Conservation (phyloP, 2,888 invertebrate genomes). For the Zele albiditarsus region DNA sequence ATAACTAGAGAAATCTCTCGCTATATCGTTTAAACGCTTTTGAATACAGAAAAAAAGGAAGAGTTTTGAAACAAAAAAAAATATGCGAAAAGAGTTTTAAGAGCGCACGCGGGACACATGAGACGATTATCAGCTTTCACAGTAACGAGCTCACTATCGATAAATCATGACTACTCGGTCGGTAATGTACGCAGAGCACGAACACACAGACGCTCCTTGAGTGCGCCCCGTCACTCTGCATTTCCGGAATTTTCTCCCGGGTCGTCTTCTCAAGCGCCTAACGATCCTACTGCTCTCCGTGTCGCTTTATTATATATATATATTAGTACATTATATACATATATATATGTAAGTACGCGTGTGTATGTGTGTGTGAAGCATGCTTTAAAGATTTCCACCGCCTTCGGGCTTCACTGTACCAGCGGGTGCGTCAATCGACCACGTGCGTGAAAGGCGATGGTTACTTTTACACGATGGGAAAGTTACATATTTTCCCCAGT, state of each 20-base stretch:
- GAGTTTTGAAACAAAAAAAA: not conserved
- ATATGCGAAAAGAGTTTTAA: constrained; percentile 6
- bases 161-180: constrained; percentile 64
- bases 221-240: constrained; percentile 40
- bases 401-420: constrained; percentile 18
- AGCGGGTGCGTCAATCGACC: constrained; percentile 29
- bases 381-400: constrained; percentile 17
- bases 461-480: constrained; percentile 19
- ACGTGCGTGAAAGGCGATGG: constrained; percentile 60
- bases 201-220: not conserved
- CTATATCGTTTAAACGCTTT: not conserved
- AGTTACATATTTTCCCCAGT: not conserved
- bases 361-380: not conserved
- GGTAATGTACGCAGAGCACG: constrained; percentile 40
- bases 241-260: constrained; percentile 50
- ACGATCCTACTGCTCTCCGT: constrained; percentile 29
- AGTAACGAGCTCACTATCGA: constrained; percentile 67
- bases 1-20: constrained; percentile 23
- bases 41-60: not conserved
- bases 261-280: constrained; percentile 42
- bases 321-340: no score
- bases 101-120: constrained; percentile 30
- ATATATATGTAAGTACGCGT: no score
- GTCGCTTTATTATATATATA: not conserved
- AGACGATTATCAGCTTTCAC: constrained; percentile 61